These are phyloP conservation scores for Delphinus delphis DNA, from an alignment of 2,113 vertebrate species.

Conservation along the genomic window DNA sequence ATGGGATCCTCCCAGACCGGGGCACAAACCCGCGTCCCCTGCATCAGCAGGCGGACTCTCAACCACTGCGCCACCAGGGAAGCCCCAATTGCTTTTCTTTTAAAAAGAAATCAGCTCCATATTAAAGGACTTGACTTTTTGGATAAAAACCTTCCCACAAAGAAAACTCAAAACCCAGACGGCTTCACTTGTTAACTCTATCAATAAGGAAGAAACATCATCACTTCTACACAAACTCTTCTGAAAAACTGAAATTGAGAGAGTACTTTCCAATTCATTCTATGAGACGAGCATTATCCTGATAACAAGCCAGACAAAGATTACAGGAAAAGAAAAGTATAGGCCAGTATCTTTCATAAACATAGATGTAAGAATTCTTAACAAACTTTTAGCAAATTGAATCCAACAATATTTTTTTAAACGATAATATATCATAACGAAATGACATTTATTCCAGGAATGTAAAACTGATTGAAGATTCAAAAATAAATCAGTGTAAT, in stretches of 20 bases:
- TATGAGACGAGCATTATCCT: neutral
- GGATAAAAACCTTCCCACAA: neutral
- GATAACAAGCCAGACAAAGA: neutral
- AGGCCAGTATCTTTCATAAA: neutral
- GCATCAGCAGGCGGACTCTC: too few relatives aligned
- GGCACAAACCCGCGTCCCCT: too few relatives aligned
- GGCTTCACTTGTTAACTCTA: neutral
- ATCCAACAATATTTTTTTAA: neutral
- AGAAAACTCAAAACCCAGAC: neutral
- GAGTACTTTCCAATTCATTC: neutral
- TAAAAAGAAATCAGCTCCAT: neutral
- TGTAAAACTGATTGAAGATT: neutral
- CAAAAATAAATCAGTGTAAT: neutral
- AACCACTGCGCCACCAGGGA: too few relatives aligned
- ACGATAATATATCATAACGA: neutral
- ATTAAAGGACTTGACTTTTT: neutral
- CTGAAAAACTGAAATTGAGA: neutral
- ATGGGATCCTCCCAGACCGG: accelerated
- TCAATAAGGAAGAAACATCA: neutral
- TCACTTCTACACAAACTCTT: neutral
- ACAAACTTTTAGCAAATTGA: neutral
- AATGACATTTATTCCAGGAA: neutral
- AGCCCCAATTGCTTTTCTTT: neutral
- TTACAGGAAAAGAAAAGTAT: neutral
- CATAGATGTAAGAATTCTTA: neutral